Base-by-base conservation (phyloP, 1,140 invertebrate genomes). In the Colletes gigas region DNA sequence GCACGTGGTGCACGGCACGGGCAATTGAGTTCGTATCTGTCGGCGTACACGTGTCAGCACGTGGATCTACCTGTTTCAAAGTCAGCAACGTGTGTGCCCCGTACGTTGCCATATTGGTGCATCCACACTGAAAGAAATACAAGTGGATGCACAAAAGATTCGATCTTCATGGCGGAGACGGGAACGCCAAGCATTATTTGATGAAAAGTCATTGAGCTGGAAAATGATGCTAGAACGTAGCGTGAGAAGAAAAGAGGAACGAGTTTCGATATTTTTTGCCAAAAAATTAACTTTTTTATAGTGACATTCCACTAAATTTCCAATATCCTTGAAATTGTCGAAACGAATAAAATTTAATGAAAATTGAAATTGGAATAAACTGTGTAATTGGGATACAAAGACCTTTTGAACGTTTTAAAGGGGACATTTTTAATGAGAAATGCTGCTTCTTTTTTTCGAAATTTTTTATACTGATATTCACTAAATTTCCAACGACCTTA, bases 61-160 rank as follows among this genome's bases (percentile, higher is more conserved):
- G 90, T 90, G 89, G 79, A 86, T 81, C 78, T 89, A 80, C 88
- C 86, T 86, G 88, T 87, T 88, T 87, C 82, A 89, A 89, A 89
- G 88, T 90, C 88, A 90, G 85, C 60, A 86, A 89, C 82, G 84
- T 85, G 88, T 83, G 83, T 76, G 65, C 57, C 30, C 30, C 12
- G 44, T 55, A 17, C 73, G 71, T 84, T 71, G 57, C 77, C 80
- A 82, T 85, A 78, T 78, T 68, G 80, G 70, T 79, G 74, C 74
- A 72, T 57, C 72, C 41, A 67, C 55, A 17, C 30, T 21, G 63
- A 72, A 59, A 79, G 57, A 82, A 65, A 62, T 78, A 77, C 67
- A 69, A 75, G 73, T 52, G 77, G 52, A 54, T 83, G 78, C 71
- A 90, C 83, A 90, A 89, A 90, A 87, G 88, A 84, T 84, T 77